Evolutionary conservation across 2,797 vertebrate species (phyloP), one percentile per base, ranked within the genome.

Genomic region (Lateolabrax maculatus): DNA sequence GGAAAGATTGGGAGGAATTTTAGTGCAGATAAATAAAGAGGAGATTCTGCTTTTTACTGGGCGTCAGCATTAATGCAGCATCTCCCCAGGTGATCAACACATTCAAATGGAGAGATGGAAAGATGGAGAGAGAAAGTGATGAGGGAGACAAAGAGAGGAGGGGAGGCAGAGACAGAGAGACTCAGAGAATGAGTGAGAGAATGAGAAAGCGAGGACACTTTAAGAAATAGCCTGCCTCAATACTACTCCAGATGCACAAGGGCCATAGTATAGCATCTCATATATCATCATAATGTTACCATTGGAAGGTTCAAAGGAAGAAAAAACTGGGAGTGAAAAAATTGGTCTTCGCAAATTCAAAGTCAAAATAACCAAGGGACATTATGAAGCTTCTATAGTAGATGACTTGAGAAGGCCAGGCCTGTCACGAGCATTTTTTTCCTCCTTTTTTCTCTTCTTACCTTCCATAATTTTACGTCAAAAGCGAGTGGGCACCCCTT

Each of bases 11-110:
- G 91, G 87, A 92, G 88, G 92, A 93, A 92, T 94, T 94, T 93
- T 92, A 93, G 91, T 90, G 91, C 92, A 92, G 94, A 94, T 94
- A 94, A 94, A 95, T 94, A 94, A 94, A 93, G 90, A 87, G 92
- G 88, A 92, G 89, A 91, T 93, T 93, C 91, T 86, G 90, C 89
- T 87, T 92, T 92, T 93, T 90, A 89, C 89, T 81, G 80, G 87
- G 90, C 89, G 84, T 94, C 93, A 93, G 94, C 93, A 90, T 94
- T 94, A 94, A 94, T 91, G 93, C 90, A 85, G 90, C 89, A 93
- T 93, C 93, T 93, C 91, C 91, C 91, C 91, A 94, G 93, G 93
- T 94, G 92, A 94, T 94, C 93, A 94, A 92, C 93, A 90, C 92
- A 93, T 92, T 94, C 90, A 92, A 85, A 93, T 90, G 89, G 88